Base-by-base conservation (phyloP, 2,113 vertebrate genomes). In the Noctilio leporinus region DNA sequence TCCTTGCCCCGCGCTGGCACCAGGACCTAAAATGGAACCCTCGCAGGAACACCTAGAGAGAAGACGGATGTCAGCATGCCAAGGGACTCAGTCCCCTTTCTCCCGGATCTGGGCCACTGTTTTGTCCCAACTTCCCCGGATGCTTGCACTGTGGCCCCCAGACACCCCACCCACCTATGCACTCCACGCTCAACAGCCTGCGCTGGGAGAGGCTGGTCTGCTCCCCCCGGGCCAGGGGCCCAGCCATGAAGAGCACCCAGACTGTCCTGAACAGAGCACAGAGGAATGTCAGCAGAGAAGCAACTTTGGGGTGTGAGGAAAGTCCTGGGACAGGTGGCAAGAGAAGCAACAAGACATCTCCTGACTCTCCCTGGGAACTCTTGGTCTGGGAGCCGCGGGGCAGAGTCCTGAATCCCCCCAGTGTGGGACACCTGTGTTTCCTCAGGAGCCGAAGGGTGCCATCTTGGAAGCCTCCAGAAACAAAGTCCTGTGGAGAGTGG, bases 1-100 rank as follows among this genome's bases (percentile, higher is more conserved):
- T 16, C 40, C 1, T 4, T 4, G 7, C 6, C 65, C 20, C 7
- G 11, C 3, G 15, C 4, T 3, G 30, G 28, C 1, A 7, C 9
- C 35, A 26, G 83, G 35, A 17, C 12, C 38, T 38, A 69, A 30
- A 17, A 38, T 6, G 45, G 40, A 53, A 12, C 30, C 67, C 28
- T 30, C 10, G 0, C 24, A 19, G n/a, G 64, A 81, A 8, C 3
- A 59, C 17, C 22, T 33, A 19, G 30, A 65, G 30, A 55, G 12
- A 64, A 12, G 26, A 43, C 10, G 1, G 19, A 30, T 15, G 1
- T 4, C 20, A 24, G 17, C 57, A 38, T n/a, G 30, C 35, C n/a
- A 7, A 17, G 40, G 26, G 38, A 38, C 78, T 20, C 73, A 2
- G 51, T 10, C 14, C 45, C 22, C 35, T 2, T 5, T n/a, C 26